Percentiles rank a stretch among this genome's conserved stretches.
Evolutionary conservation across 2,888 invertebrate species (phyloP).

Genomic region (Nomada ruficornis): DNA sequence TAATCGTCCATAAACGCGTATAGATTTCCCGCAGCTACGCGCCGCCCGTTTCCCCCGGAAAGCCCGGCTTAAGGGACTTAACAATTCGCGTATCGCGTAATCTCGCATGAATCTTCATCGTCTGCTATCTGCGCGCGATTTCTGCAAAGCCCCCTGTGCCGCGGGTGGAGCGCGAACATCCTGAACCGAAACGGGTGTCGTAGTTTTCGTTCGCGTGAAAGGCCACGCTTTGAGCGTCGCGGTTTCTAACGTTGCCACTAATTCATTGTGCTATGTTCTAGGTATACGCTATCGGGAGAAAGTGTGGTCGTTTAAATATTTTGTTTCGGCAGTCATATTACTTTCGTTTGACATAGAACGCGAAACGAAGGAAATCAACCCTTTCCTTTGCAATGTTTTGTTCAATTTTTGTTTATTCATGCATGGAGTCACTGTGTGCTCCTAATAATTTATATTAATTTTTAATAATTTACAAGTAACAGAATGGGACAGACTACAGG

Average conservation of each 20-base stretch:
- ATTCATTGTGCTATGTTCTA: not conserved
- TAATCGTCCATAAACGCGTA: constrained; percentile 59
- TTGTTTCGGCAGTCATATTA: too few relatives aligned
- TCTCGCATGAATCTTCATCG: constrained; percentile 75
- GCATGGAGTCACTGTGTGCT: too few relatives aligned
- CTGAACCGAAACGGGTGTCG: constrained; percentile 15
- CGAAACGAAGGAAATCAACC: not conserved
- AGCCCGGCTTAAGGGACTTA: constrained; percentile 70
- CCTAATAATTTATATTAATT: too few relatives aligned
- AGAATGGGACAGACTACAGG: too few relatives aligned
- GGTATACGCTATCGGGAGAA: not conserved
- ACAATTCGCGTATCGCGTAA: constrained; percentile 72
- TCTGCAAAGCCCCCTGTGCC: constrained; percentile 40
- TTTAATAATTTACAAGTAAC: too few relatives aligned
- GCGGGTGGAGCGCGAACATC: constrained; percentile 14
- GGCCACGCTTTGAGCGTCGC: not conserved
- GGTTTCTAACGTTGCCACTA: not conserved
- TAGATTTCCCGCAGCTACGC: constrained; percentile 39
- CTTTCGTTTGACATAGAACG: not conserved
- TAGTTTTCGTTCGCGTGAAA: constrained; percentile 25
- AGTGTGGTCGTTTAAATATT: not conserved
- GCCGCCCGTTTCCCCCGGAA: constrained; percentile 53
- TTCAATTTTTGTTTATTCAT: too few relatives aligned
- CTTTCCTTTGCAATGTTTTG: too few relatives aligned
- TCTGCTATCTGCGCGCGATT: constrained; percentile 54